Conservation (phyloP, 2,797 vertebrate species). For the Mormyrops boulengeri region DNA sequence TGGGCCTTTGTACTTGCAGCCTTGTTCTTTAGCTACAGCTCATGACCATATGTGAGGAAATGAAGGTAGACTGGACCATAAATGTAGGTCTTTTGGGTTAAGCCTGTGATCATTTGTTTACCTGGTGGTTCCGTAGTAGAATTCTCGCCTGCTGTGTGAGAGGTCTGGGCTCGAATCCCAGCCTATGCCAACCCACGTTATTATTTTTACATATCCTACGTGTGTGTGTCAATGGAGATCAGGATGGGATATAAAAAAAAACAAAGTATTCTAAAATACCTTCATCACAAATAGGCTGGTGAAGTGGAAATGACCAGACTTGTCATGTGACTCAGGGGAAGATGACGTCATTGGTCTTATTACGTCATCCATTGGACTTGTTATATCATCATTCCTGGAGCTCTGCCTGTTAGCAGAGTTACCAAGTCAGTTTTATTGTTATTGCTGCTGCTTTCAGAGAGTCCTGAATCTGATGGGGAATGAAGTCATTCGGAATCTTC, state of each 20-base stretch:
- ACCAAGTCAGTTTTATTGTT: slow-evolving; percentile 10
- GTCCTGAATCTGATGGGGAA: slow-evolving; percentile 86
- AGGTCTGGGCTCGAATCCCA: not conserved
- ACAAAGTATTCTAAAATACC: not conserved
- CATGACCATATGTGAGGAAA: not conserved
- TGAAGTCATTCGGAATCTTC: slow-evolving; percentile 69
- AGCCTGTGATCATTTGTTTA: not conserved
- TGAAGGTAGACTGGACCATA: not conserved
- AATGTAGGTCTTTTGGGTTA: not conserved
- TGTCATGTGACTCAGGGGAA: not conserved
- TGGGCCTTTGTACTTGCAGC: not conserved
- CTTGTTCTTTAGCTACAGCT: not conserved
- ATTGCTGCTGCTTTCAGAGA: slow-evolving; percentile 46
- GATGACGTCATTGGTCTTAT: not conserved
- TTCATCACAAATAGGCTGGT: not conserved
- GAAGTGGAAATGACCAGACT: not conserved
- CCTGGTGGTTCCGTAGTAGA: not conserved
- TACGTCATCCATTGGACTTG: not conserved
- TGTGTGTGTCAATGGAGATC: not conserved
- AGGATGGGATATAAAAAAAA: not conserved
- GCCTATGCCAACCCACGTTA: not conserved
- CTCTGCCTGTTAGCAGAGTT: not conserved
- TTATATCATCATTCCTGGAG: not conserved
- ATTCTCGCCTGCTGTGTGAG: not conserved
- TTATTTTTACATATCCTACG: not conserved